Conservation (phyloP, 2,113 vertebrate genomes). For the Hippocampus mohnikei region DNA sequence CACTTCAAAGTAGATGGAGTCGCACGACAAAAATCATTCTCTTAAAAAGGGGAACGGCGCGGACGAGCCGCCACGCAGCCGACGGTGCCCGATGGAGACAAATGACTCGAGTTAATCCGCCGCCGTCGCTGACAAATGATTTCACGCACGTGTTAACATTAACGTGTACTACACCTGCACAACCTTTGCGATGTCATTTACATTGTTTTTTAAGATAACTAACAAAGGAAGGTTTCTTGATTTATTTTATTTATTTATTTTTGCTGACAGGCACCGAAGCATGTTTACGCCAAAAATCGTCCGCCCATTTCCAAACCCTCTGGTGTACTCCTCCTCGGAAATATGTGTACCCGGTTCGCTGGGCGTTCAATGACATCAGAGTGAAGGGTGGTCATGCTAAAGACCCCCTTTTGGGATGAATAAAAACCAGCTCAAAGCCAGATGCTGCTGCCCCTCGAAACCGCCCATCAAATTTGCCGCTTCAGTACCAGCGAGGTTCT, state of each 20-base stretch:
- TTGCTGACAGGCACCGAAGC: background rate
- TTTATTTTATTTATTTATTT: background rate
- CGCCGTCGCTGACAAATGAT: background rate
- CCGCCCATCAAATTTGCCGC: constrained; percentile 24
- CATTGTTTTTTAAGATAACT: constrained; percentile 1
- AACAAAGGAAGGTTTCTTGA: background rate
- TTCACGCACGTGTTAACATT: background rate
- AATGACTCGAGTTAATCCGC: constrained; percentile 21
- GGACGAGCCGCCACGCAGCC: background rate
- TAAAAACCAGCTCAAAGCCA: constrained; percentile 62
- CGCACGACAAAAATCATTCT: constrained; percentile 27
- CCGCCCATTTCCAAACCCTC: no score
- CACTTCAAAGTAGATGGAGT: constrained; percentile 25
- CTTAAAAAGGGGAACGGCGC: constrained; percentile 20
- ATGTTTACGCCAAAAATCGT: background rate
- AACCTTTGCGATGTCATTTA: constrained; percentile 1
- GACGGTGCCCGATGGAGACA: constrained; percentile 2
- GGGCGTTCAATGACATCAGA: constrained; percentile 1
- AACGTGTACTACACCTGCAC: constrained; percentile 5
- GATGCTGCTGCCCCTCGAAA: constrained; percentile 41
- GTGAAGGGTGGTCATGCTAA: background rate
- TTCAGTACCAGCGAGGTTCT: constrained; percentile 48
- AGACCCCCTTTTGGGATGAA: background rate
- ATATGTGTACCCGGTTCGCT: background rate
- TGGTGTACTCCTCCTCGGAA: no score